Evolutionary conservation across 2,113 vertebrate genomes (phyloP).

Genomic region (Heloderma charlesbogerti): DNA sequence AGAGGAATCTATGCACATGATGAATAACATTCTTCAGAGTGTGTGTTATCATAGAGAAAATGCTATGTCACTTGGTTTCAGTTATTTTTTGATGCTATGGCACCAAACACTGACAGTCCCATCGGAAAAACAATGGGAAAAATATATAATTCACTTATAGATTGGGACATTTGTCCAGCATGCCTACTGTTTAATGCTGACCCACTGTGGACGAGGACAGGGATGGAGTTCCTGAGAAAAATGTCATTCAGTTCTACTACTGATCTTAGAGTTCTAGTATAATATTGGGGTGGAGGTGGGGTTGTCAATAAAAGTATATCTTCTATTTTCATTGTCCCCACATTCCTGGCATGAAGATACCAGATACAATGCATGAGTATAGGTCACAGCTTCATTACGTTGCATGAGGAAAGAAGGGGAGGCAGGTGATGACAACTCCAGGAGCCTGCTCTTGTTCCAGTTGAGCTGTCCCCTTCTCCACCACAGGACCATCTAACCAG

Average conservation of each 20-base stretch:
- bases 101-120: background rate
- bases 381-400: too few species aligned
- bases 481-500: too few species aligned
- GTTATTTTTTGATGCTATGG: conserved; percentile 25
- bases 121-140: conserved; percentile 37
- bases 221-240: background rate
- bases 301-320: background rate
- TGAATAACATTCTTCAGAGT: conserved; percentile 27
- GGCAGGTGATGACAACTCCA: too few species aligned
- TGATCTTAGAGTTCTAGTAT: background rate
- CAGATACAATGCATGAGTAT: too few species aligned
- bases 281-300: background rate
- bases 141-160: background rate
- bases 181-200: background rate
- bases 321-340: background rate
- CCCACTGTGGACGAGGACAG: background rate
- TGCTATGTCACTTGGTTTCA: conserved; percentile 29
- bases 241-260: background rate
- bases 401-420: too few species aligned
- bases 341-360: too few species aligned
- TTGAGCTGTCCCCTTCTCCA: too few species aligned
- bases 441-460: too few species aligned
- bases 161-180: background rate
- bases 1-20: conserved; percentile 46
- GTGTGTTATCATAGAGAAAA: conserved; percentile 15